phyloP scores from a whole-genome alignment of 1,140 invertebrate genomes.

The Neomicropteryx cornuta region DNA sequence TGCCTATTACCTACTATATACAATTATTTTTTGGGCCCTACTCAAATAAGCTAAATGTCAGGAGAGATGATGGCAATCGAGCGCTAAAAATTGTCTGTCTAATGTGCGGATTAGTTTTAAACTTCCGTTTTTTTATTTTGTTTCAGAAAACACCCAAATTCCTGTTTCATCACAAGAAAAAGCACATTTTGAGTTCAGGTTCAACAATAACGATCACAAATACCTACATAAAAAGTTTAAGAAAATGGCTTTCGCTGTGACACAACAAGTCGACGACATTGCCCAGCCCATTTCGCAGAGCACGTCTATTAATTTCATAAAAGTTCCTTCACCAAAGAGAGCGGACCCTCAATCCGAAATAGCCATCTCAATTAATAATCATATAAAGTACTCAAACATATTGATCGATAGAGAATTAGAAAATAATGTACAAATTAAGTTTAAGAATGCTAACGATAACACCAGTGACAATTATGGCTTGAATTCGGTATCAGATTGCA shows the following conservation, averaged over 20 bases:
- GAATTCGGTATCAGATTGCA: constrained; percentile 8
- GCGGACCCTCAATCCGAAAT: no score
- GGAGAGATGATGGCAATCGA: no score
- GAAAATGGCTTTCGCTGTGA: constrained; percentile 61
- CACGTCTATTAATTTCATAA: no score
- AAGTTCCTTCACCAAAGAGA: no score
- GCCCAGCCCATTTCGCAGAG: constrained; percentile 15
- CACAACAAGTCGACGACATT: constrained; percentile 20
- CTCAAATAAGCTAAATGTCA: no score
- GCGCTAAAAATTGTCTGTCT: no score
- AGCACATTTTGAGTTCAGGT: constrained; percentile 27
- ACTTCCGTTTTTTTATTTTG: constrained; percentile 11
- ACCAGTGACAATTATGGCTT: constrained; percentile 32
- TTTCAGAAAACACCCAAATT: constrained; percentile 37
- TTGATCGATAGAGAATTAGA: constrained; percentile 20
- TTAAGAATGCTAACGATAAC: constrained; percentile 34
- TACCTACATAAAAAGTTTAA: constrained; percentile 89
- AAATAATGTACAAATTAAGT: constrained; percentile 43
- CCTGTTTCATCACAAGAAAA: constrained; percentile 38
- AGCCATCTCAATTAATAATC: no score
- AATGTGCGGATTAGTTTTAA: no score
- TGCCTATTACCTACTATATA: no score
- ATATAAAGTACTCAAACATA: no score
- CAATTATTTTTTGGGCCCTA: no score
- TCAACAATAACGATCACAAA: constrained; percentile 55